Percentiles rank a stretch among this genome's conserved stretches.
Evolutionary conservation across 2,888 invertebrate genomes (phyloP).

Genomic region (Pherbina coryleti): DNA sequence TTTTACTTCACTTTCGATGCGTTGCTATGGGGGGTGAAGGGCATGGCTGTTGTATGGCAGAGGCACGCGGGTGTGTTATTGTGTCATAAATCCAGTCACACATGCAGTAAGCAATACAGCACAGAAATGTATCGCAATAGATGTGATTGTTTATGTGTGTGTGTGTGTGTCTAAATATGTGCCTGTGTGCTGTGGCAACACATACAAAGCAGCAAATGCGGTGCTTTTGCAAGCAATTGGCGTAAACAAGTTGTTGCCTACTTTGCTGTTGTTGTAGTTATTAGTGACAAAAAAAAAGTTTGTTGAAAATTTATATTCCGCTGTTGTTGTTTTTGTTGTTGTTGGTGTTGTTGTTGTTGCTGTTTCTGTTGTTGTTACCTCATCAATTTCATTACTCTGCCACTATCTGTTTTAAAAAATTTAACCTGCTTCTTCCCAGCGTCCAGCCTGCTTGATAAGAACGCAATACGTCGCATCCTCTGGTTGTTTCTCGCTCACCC

Average conservation of each 20-base stretch:
- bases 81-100: slow-evolving; percentile 27
- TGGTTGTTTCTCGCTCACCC: too few relatives aligned
- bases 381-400: too few relatives aligned
- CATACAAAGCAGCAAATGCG: not conserved
- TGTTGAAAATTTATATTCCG: not conserved
- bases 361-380: not conserved
- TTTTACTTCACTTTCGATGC: not conserved
- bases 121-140: not conserved
- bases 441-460: not conserved
- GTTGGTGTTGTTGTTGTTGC: not conserved
- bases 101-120: not conserved
- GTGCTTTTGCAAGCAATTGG: slow-evolving; percentile 8
- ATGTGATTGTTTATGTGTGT: not conserved
- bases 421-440: too few relatives aligned
- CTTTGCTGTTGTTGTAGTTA: not conserved
- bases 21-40: not conserved
- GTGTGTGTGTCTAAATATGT: not conserved
- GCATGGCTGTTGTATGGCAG: not conserved
- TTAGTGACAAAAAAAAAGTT: not conserved
- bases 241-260: slow-evolving; percentile 28
- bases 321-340: not conserved
- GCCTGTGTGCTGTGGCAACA: not conserved
- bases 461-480: not conserved
- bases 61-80: not conserved
- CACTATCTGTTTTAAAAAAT: too few relatives aligned